Percentiles rank a stretch among this genome's conserved stretches.
Evolutionary conservation across 2,113 vertebrate genomes (phyloP).

Genomic region (Stercorarius parasiticus): DNA sequence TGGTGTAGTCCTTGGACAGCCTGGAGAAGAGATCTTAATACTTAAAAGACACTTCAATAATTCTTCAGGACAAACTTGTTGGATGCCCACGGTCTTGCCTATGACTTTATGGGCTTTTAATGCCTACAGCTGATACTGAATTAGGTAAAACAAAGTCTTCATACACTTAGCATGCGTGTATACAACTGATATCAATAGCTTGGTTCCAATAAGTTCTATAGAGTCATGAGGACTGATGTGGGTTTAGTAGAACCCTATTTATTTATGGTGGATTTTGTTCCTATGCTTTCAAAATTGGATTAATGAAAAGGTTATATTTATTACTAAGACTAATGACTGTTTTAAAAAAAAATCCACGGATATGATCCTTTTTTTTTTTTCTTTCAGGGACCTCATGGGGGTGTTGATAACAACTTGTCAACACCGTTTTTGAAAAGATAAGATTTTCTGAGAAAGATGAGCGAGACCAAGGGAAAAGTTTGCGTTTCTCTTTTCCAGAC

Average conservation of each 20-base stretch:
- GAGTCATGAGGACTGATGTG: neutral
- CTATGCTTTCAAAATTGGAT: neutral
- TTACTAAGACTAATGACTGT: neutral
- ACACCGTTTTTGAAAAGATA: neutral
- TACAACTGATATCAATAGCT: neutral
- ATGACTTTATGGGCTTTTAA: neutral
- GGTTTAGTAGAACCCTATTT: neutral
- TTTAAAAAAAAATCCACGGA: neutral
- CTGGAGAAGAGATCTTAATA: neutral
- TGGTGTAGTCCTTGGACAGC: neutral
- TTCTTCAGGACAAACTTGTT: neutral
- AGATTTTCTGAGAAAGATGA: neutral
- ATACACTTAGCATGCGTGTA: neutral
- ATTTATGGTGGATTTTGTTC: neutral
- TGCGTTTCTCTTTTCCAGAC: neutral
- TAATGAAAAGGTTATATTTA: neutral
- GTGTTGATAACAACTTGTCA: neutral
- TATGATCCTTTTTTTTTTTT: neutral
- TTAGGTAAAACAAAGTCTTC: neutral
- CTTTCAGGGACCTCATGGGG: neutral
- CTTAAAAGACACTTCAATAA: neutral
- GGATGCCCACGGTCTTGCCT: neutral
- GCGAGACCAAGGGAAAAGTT: neutral
- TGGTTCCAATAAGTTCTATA: neutral
- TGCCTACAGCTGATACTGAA: neutral